Conservation (phyloP, 2,797 vertebrate genomes). For the Atherinosoma microstoma region DNA sequence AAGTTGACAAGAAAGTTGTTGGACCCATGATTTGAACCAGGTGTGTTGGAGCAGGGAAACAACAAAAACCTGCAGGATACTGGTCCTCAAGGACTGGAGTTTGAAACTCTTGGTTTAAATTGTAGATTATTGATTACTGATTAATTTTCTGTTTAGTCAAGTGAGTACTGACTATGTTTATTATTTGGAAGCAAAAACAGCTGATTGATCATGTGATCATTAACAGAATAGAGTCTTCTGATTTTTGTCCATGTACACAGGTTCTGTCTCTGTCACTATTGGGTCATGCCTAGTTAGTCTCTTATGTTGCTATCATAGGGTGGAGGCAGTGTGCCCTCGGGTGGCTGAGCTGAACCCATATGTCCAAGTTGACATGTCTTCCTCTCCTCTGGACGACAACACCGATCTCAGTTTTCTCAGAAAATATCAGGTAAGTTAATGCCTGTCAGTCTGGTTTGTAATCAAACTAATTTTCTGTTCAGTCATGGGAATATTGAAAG, state of each 20-base stretch:
- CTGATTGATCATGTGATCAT: neutral
- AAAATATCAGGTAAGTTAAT: constrained; percentile 87
- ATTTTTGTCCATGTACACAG: too few relatives aligned
- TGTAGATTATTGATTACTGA: too few relatives aligned
- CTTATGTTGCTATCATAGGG: constrained; percentile 78
- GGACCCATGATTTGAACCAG: too few relatives aligned
- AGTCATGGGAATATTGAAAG: neutral
- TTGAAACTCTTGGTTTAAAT: too few relatives aligned
- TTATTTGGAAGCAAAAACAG: neutral
- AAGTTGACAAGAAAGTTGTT: too few relatives aligned
- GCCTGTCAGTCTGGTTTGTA: neutral
- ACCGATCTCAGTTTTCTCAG: constrained; percentile 92
- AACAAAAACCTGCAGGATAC: too few relatives aligned
- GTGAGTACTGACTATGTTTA: neutral
- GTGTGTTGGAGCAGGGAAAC: too few relatives aligned
- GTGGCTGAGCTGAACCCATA: constrained; percentile 95
- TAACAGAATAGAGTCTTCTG: too few relatives aligned
- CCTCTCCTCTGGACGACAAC: constrained; percentile 84
- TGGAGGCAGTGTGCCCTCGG: constrained; percentile 88
- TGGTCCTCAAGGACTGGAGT: too few relatives aligned
- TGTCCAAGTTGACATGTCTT: constrained; percentile 90
- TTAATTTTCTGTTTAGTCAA: too few relatives aligned
- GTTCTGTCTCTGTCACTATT: neutral
- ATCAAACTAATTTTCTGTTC: neutral
- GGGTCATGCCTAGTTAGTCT: neutral